A percentile compares a stretch with the other conserved stretches of the same genome.
Conservation (phyloP, 2,113 vertebrate species). For the Setophaga kirtlandii region DNA sequence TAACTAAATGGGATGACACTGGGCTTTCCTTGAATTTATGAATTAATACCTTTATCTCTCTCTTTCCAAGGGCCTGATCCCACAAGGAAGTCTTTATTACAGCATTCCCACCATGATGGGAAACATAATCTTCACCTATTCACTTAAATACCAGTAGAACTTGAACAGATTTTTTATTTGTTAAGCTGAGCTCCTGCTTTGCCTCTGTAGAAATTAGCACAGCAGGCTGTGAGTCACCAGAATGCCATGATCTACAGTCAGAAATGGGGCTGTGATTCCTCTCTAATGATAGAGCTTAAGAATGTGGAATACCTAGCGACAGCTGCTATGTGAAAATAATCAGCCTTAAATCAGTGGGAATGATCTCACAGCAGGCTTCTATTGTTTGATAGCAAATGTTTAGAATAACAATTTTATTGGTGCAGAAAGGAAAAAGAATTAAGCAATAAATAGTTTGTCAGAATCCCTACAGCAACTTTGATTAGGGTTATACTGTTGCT, state of each 20-base stretch:
- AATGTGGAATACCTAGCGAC: background rate
- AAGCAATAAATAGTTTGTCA: constrained; percentile 57
- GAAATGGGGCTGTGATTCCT: constrained; percentile 21
- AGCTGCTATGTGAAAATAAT: constrained; percentile 63
- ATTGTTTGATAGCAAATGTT: constrained; percentile 54
- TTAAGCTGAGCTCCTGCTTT: background rate
- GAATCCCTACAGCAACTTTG: constrained; percentile 2
- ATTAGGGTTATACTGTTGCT: background rate
- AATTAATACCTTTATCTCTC: background rate
- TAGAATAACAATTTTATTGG: constrained; percentile 58
- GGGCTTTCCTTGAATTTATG: background rate
- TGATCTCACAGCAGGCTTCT: constrained; percentile 40
- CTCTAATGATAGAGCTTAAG: background rate
- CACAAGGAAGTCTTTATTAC: background rate
- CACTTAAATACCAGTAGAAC: background rate
- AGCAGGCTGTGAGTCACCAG: background rate
- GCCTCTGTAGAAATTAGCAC: constrained; percentile 1
- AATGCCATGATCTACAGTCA: background rate
- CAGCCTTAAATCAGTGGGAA: constrained; percentile 45
- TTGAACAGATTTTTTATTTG: background rate
- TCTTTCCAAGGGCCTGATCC: background rate
- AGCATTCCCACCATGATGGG: background rate
- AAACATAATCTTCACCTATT: background rate
- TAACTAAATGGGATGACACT: background rate
- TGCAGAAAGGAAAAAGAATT: constrained; percentile 11